Evolutionary conservation across 2,797 vertebrate species (phyloP).

Genomic region (Garrulus glandarius): DNA sequence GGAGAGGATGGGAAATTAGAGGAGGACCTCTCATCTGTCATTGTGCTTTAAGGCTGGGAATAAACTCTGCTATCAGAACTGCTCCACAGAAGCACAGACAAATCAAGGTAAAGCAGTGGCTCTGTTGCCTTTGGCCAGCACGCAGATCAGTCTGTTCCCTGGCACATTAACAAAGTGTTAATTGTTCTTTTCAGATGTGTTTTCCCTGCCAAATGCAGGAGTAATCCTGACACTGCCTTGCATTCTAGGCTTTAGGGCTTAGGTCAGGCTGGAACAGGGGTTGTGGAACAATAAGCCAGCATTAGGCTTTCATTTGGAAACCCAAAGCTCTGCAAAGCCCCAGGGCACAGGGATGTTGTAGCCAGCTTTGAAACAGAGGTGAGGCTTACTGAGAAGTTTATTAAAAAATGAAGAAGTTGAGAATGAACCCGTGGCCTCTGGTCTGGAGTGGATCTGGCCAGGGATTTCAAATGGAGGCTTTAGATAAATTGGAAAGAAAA

Average conservation of each 20-base stretch:
- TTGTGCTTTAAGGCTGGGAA: background rate
- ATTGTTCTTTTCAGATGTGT: slow-evolving; percentile 65
- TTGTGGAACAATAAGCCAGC: background rate
- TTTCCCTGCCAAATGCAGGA: slow-evolving; percentile 65
- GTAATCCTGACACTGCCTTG: slow-evolving; percentile 65
- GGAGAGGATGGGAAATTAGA: background rate
- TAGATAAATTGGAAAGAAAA: background rate
- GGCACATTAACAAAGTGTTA: slow-evolving; percentile 63
- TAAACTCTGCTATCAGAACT: background rate
- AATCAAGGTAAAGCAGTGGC: slow-evolving; percentile 31
- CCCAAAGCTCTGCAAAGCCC: background rate
- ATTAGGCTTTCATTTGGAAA: slow-evolving; percentile 2
- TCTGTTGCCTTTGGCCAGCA: slow-evolving; percentile 41
- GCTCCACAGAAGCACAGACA: background rate
- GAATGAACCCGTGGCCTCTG: background rate
- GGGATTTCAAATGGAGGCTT: background rate
- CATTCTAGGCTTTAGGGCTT: slow-evolving; percentile 56
- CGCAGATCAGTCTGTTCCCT: slow-evolving; percentile 46
- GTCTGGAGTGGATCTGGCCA: background rate
- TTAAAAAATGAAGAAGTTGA: background rate
- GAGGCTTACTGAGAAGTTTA: background rate
- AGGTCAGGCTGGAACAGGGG: background rate
- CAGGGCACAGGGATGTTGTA: background rate
- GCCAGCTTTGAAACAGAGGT: background rate
- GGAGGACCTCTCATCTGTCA: background rate